Conservation (phyloP, 2,888 invertebrate species). For the Lithophane socia region DNA sequence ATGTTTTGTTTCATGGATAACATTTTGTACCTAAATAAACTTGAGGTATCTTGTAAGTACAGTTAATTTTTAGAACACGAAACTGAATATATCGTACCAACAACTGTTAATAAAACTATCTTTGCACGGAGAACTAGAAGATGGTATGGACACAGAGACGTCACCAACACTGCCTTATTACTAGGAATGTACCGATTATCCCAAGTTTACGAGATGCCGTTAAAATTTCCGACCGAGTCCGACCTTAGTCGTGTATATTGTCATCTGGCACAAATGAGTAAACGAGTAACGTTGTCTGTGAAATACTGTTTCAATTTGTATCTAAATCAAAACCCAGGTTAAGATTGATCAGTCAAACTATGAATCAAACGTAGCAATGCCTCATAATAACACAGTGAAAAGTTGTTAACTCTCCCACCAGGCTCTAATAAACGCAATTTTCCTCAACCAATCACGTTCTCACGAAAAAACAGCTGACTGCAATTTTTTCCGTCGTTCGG, state of each 20-base stretch:
- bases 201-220: constrained; percentile 44
- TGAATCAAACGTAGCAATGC: constrained; percentile 10
- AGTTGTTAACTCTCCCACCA: constrained; percentile 29
- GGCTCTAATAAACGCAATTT: constrained; percentile 29
- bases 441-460: constrained; percentile 18
- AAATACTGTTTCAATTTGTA: constrained; percentile 24
- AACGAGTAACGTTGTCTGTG: constrained; percentile 9
- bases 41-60: neutral
- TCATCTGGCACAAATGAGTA: constrained; percentile 17
- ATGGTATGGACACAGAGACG: neutral
- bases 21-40: neutral
- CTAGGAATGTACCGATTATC: constrained; percentile 26
- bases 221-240: constrained; percentile 21
- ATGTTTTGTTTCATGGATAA: neutral
- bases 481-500: constrained; percentile 10
- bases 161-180: constrained; percentile 3
- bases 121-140: neutral
- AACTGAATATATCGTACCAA: neutral
- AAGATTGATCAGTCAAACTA: constrained; percentile 19
- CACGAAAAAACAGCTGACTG: constrained; percentile 38
- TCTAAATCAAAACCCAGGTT: constrained; percentile 21
- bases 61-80: neutral
- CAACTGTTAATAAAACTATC: neutral
- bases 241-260: neutral
- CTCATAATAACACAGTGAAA: constrained; percentile 16